Evolutionary conservation across 2,888 invertebrate genomes (phyloP), one percentile per base, ranked within the genome.

Genomic region (Linnaemya tessellans): DNA sequence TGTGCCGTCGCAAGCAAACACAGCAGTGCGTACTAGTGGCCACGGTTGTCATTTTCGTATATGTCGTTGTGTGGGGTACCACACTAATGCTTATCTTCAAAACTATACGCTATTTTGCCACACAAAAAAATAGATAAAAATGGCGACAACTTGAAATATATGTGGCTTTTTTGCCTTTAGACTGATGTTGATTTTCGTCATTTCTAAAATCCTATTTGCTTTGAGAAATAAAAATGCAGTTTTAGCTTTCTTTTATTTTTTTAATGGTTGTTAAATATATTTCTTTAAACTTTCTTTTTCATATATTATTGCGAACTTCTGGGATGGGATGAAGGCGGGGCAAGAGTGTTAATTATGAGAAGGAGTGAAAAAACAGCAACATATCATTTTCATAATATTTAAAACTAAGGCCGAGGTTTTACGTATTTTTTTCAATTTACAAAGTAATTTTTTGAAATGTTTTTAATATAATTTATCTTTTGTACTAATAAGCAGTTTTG

Each of bases 361-460:
- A 46, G 46, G 75, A 13, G 18, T 18, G 64, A 67, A 49, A 54
- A 65, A 71, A 65, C 77, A 81, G 81, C 67, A 60, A 73, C 35
- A 70, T 71, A 65, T 70, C 11, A 62, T 43, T 65, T 20, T 58
- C 43, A 73, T 54, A 70, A 64, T 56, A 73, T 68, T 75, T 84
- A 84, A 80, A 74, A 84, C 84, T 84, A 86, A 87, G 86, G 86
- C 87, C 87, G 81, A 86, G 79, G 73, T 56, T 77, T 87, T 84
- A 87, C 84, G 86, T 87, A 86, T 87, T 43, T 77, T 49, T 38
- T 73, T 25, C 41, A 65, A 38, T 64, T 62, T 62, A 60, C 60
- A 70, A 20, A 60, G 41, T 54, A 18, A 41, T 60, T 58, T 80
- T 64, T 71, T 3, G n/a, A 68, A 77, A 25, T 25, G 25, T 56